Percentiles rank a stretch among this genome's conserved stretches.
These are phyloP conservation scores for Forbesichthys agassizii DNA, from an alignment of 2,113 vertebrate genomes.

Conservation along the genomic window DNA sequence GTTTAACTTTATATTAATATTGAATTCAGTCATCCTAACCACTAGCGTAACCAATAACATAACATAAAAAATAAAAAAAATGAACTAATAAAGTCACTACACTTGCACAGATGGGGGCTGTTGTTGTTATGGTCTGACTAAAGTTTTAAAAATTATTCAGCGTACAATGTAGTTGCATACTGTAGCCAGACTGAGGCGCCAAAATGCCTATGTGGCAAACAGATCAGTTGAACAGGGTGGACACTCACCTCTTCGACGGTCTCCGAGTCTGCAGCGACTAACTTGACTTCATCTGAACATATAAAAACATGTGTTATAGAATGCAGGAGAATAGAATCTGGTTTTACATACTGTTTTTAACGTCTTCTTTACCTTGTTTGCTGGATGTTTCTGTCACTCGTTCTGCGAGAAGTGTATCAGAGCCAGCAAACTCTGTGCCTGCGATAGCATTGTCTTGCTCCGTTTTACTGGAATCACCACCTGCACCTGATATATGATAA, in stretches of 20 bases:
- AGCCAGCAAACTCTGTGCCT: not conserved
- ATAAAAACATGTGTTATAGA: not conserved
- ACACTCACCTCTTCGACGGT: conserved; percentile 31
- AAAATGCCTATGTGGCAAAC: not conserved
- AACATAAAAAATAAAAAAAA: no score
- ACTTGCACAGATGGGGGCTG: no score
- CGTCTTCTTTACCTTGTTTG: conserved; percentile 32
- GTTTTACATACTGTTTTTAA: not conserved
- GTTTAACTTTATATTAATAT: no score
- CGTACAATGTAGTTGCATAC: no score
- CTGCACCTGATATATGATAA: conserved; percentile 21
- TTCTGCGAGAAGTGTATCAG: not conserved
- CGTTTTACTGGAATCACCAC: conserved; percentile 3
- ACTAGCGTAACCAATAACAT: no score
- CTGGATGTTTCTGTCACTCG: conserved; percentile 10
- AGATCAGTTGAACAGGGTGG: not conserved
- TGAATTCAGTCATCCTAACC: no score
- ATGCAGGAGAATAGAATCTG: not conserved
- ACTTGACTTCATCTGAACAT: conserved; percentile 43
- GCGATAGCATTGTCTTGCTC: not conserved
- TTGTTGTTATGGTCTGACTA: no score
- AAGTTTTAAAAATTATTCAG: no score
- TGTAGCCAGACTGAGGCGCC: not conserved
- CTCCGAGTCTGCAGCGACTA: conserved; percentile 7
- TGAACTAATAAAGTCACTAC: no score